phyloP scores from a whole-genome alignment of 2,888 invertebrate species.

The Ormyrus rosae region DNA sequence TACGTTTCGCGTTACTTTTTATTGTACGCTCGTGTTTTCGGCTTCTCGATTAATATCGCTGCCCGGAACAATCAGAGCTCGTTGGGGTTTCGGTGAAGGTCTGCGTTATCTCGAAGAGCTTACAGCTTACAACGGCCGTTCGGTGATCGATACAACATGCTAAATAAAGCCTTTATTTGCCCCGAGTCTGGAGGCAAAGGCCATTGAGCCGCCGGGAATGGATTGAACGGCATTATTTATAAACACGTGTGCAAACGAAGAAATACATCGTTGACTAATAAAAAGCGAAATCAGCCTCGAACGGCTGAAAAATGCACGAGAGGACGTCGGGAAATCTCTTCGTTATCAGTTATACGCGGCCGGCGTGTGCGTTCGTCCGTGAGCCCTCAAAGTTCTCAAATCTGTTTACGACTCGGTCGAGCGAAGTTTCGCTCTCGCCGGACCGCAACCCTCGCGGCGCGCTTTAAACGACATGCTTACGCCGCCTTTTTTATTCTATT shows the following conservation, averaged over 20 bases:
- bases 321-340: slow-evolving; percentile 1
- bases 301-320: not conserved
- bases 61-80: too few species aligned
- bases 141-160: slow-evolving; percentile 27
- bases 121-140: not conserved
- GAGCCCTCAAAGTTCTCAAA: slow-evolving; percentile 27
- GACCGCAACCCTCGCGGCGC: not conserved
- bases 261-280: not conserved
- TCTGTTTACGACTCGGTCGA: slow-evolving; percentile 44
- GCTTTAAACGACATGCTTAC: too few species aligned
- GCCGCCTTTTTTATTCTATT: too few species aligned
- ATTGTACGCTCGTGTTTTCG: too few species aligned
- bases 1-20: too few species aligned
- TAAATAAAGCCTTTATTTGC: slow-evolving; percentile 38
- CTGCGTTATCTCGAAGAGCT: too few species aligned
- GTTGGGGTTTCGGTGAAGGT: too few species aligned
- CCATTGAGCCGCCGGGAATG: slow-evolving; percentile 22
- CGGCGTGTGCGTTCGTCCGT: not conserved
- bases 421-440: slow-evolving; percentile 15
- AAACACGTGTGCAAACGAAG: slow-evolving; percentile 1
- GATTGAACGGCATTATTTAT: slow-evolving; percentile 35
- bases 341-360: slow-evolving; percentile 35
- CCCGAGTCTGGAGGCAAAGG: slow-evolving; percentile 25
- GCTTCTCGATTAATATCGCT: too few species aligned
- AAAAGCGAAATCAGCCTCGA: not conserved